Conservation (phyloP, 2,797 vertebrate species). For the Peromyscus attwateri region DNA sequence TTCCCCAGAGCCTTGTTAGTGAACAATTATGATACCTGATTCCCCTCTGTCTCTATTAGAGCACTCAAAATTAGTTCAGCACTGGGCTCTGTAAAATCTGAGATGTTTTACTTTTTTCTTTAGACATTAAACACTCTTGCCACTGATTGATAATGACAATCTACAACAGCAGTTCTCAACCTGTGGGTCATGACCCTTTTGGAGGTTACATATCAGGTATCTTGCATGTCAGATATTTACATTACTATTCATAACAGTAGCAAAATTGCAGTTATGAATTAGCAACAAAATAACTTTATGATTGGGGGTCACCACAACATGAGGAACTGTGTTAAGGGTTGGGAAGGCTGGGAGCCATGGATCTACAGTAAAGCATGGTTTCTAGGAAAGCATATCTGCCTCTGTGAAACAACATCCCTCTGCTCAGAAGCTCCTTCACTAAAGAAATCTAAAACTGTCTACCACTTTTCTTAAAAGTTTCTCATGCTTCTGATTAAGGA, state of each 20-base stretch:
- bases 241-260: background rate
- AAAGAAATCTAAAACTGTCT: background rate
- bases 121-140: background rate
- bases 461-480: background rate
- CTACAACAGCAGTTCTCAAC: background rate
- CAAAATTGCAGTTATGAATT: too few species aligned
- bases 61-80: background rate
- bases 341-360: too few species aligned
- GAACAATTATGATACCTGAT: background rate
- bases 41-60: background rate
- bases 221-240: background rate
- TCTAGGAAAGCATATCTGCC: background rate
- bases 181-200: background rate
- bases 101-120: background rate
- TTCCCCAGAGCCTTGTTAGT: slow-evolving; percentile 40
- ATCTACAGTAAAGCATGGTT: background rate
- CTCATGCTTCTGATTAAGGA: background rate
- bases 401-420: background rate
- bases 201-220: background rate
- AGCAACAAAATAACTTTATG: background rate
- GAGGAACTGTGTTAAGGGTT: background rate
- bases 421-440: background rate
- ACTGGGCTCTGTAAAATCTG: background rate
- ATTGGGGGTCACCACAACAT: too few species aligned
- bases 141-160: background rate